A percentile compares a stretch with the other conserved stretches of the same genome.
phyloP scores from a whole-genome alignment of 2,797 vertebrate species.

The Aulostomus chinensis region DNA sequence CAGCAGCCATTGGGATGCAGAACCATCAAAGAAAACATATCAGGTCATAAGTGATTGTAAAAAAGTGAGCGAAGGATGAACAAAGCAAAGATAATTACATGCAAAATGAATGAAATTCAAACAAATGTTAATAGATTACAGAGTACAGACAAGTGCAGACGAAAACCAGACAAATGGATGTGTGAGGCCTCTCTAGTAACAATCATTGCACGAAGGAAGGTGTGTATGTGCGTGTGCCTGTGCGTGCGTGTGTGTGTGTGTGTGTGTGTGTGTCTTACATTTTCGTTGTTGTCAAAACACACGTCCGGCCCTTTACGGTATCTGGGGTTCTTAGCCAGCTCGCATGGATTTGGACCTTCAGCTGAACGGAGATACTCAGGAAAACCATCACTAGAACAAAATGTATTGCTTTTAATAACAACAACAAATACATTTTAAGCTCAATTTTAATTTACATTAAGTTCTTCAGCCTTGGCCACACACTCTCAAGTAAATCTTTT shows the following conservation, averaged over 20 bases:
- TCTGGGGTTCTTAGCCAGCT: conserved; percentile 94
- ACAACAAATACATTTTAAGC: too few relatives aligned
- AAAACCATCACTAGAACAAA: conserved; percentile 37
- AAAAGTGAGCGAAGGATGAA: conserved; percentile 10
- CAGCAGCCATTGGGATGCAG: conserved; percentile 81
- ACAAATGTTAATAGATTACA: neutral
- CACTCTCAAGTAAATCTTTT: too few relatives aligned
- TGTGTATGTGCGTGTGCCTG: too few relatives aligned
- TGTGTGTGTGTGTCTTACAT: conserved; percentile 80
- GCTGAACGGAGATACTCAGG: conserved; percentile 78
- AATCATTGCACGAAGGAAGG: conserved; percentile 61
- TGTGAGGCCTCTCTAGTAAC: conserved; percentile 52
- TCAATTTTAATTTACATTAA: too few relatives aligned
- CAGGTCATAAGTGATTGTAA: conserved; percentile 59
- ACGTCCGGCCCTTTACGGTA: conserved; percentile 95
- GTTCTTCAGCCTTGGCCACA: too few relatives aligned
- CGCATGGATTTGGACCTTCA: conserved; percentile 93
- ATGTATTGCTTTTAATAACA: conserved; percentile 20
- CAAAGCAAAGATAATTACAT: conserved; percentile 10
- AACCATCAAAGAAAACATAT: conserved; percentile 82
- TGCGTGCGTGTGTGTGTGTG: too few relatives aligned
- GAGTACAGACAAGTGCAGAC: conserved; percentile 50
- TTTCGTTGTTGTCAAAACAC: conserved; percentile 93
- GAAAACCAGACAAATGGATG: conserved; percentile 60
- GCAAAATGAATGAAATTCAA: conserved; percentile 19